Conservation (phyloP, 2,113 vertebrate genomes). For the Ornithorhynchus anatinus region DNA sequence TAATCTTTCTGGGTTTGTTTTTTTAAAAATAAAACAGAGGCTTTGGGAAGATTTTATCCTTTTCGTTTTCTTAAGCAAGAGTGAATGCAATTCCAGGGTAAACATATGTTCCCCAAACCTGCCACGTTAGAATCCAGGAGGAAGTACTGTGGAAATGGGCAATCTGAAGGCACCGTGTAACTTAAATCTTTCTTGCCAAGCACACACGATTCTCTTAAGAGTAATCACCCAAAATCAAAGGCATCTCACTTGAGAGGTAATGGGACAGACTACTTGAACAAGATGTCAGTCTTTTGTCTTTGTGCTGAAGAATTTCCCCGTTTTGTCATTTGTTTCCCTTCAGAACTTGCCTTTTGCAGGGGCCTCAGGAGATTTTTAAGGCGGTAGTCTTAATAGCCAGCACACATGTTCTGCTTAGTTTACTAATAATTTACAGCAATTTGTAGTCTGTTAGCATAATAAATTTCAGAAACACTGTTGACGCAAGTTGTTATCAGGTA, state of each 20-base stretch:
- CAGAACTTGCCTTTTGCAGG: slow-evolving; percentile 1
- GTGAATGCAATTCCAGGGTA: too few relatives aligned
- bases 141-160: too few relatives aligned
- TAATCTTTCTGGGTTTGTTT: too few relatives aligned
- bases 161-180: too few relatives aligned
- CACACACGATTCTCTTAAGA: too few relatives aligned
- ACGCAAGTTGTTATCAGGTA: slow-evolving; percentile 47
- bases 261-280: not conserved
- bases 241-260: not conserved
- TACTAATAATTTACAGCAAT: slow-evolving; percentile 61
- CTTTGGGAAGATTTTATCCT: too few relatives aligned
- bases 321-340: not conserved
- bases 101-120: too few relatives aligned
- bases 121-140: too few relatives aligned
- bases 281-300: not conserved
- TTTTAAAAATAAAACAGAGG: too few relatives aligned
- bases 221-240: not conserved
- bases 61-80: too few relatives aligned
- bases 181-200: too few relatives aligned
- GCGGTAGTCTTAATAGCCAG: slow-evolving; percentile 26
- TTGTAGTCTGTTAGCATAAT: slow-evolving; percentile 55
- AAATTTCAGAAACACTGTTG: slow-evolving; percentile 48
- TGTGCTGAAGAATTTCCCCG: not conserved
- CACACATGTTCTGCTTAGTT: slow-evolving; percentile 37
- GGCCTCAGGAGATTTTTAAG: not conserved